These are phyloP conservation scores for Myotis myotis DNA, from an alignment of 2,797 vertebrate genomes.

Conservation along the genomic window DNA sequence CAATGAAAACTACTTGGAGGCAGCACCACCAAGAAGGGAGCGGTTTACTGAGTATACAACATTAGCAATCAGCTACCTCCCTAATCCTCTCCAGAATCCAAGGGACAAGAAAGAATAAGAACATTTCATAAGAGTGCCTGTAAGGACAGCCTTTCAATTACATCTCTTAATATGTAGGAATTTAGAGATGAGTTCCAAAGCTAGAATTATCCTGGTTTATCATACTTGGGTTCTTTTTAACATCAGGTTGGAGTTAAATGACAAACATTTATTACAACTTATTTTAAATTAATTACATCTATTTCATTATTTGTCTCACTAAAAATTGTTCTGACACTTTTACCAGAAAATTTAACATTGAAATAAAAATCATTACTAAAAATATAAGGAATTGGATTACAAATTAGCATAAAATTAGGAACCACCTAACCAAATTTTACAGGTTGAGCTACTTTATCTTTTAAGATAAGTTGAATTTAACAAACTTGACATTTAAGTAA, in stretches of 20 bases:
- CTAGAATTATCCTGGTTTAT: not conserved
- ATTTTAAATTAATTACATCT: not conserved
- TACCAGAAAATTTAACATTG: not conserved
- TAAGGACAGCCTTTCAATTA: slow-evolving; percentile 24
- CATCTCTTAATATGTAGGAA: slow-evolving; percentile 27
- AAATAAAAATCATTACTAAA: not conserved
- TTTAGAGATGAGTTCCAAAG: slow-evolving; percentile 26
- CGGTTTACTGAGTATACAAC: not conserved
- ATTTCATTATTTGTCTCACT: slow-evolving; percentile 20
- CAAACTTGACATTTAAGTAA: slow-evolving; percentile 49
- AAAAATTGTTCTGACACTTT: slow-evolving; percentile 32
- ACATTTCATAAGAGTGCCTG: slow-evolving; percentile 10
- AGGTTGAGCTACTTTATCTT: not conserved
- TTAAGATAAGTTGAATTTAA: slow-evolving; percentile 49
- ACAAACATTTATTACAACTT: not conserved
- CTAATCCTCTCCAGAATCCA: slow-evolving; percentile 38
- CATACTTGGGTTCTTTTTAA: slow-evolving; percentile 4
- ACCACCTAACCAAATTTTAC: not conserved
- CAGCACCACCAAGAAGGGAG: slow-evolving; percentile 10
- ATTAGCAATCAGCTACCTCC: slow-evolving; percentile 6
- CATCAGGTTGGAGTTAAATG: not conserved
- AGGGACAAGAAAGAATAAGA: slow-evolving; percentile 15
- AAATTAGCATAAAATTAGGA: slow-evolving; percentile 46
- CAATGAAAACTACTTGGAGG: slow-evolving; percentile 51
- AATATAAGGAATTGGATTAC: not conserved